Base-by-base conservation (phyloP, 2,888 invertebrate species). In the Heliconius ethilla region DNA sequence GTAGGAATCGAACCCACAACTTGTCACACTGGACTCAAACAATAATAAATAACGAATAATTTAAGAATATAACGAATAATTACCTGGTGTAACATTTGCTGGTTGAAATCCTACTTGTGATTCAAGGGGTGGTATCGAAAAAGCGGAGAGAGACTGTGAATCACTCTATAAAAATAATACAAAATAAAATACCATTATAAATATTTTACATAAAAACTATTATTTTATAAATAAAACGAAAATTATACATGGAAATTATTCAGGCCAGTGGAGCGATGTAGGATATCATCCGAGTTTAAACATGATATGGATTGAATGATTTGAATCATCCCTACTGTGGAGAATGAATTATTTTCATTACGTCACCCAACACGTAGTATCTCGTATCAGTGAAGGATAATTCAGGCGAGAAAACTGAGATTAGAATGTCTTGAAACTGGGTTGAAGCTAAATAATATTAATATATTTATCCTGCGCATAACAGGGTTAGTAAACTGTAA, bases 61-160 rank as follows among this genome's bases (percentile, higher is more conserved):
- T 59, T 59, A n/a, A 10, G 22, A 13, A 45, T 45, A 45, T 11
- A 45, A 45, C 13, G 33, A 40, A 37, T 40, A 45, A 22, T 77
- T 79, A 90, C 91, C 91, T 84, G 86, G 79, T 45, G 82, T 80
- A 59, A 81, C 75, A 81, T 81, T 80, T 74, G 83, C 77, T 70
- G 84, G 82, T 76, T 85, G 82, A 79, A 88, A 84, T 74, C 81
- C 78, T 74, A 83, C 79, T 78, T 89, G 92, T 27, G 88, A 86
- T 78, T 92, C 92, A 69, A 87, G 84, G 78, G 91, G 90, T 75
- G 89, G 90, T 75, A 89, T 86, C 27, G 89, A 84, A 67, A 87
- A 81, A 79, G 70, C 72, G 9, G 78, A 76, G 11, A 66, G 15
- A 18, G 81, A 66, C 45, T 77, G 37, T n/a, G 79, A 55, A 37